A percentile compares a stretch with the other conserved stretches of the same genome.
Evolutionary conservation across 2,888 invertebrate species (phyloP).

Genomic region (Dolichopus griseipennis): DNA sequence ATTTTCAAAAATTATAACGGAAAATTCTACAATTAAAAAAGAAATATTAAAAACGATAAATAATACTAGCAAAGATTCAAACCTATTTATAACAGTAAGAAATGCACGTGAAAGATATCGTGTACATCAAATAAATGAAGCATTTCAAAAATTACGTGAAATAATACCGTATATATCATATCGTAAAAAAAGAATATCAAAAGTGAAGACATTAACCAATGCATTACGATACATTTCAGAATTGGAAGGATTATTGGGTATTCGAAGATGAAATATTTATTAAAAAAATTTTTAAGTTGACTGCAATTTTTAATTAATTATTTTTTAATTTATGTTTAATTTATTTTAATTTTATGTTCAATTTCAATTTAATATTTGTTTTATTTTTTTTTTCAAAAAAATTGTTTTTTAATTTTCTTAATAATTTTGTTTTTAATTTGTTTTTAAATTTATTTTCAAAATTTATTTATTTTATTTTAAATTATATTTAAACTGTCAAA

Average conservation of each 20-base stretch:
- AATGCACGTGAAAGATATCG: conserved; percentile 55
- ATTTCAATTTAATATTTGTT: too few species aligned
- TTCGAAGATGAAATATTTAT: not conserved
- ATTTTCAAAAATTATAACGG: not conserved
- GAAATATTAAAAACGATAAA: not conserved
- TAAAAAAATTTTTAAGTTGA: too few species aligned
- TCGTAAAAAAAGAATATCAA: conserved; percentile 51
- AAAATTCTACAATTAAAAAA: not conserved
- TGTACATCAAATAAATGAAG: conserved; percentile 56
- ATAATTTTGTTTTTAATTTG: too few species aligned
- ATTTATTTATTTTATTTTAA: too few species aligned
- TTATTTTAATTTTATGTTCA: too few species aligned
- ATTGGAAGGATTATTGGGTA: conserved; percentile 35
- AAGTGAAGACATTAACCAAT: conserved; percentile 54
- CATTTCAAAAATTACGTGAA: conserved; percentile 50
- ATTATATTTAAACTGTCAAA: too few species aligned
- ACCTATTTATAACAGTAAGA: conserved; percentile 28
- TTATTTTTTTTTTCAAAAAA: too few species aligned
- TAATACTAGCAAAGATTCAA: not conserved
- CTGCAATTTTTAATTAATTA: too few species aligned
- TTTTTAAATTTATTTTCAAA: too few species aligned
- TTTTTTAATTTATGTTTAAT: too few species aligned
- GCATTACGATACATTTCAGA: conserved; percentile 55
- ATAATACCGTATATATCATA: conserved; percentile 50
- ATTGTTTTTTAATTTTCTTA: too few species aligned